Evolutionary conservation across 2,113 vertebrate species (phyloP).

Genomic region (Oreochromis tanganicae): DNA sequence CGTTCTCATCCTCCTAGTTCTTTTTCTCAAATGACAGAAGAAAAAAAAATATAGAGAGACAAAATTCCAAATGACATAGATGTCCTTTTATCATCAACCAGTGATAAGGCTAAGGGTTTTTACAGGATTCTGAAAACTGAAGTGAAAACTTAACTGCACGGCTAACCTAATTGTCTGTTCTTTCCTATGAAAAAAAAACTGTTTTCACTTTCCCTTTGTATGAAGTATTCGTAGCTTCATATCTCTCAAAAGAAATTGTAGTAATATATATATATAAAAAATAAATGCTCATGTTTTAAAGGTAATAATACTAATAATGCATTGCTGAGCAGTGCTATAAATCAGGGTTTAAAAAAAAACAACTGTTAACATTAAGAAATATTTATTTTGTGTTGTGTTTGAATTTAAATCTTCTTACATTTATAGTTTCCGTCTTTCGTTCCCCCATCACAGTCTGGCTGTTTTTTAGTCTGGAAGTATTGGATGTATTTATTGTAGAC

Average conservation of each 20-base stretch:
- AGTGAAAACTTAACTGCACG: background rate
- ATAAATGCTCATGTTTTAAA: background rate
- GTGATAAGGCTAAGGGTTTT: background rate
- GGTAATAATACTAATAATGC: no score
- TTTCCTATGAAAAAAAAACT: background rate
- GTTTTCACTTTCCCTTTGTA: background rate
- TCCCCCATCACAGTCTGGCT: background rate
- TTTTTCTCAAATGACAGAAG: fast-evolving
- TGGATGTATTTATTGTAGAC: background rate
- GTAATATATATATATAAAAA: background rate
- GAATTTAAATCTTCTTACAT: background rate
- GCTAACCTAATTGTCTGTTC: background rate
- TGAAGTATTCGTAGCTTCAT: background rate
- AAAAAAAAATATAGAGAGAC: background rate
- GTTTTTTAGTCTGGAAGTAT: background rate
- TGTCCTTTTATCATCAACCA: background rate
- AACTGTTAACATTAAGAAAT: background rate
- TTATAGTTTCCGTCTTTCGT: background rate
- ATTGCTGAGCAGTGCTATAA: background rate
- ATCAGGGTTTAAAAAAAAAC: background rate
- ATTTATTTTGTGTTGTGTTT: background rate
- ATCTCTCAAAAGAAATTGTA: background rate
- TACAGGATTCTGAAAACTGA: background rate
- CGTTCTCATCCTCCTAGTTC: fast-evolving
- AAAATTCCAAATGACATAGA: background rate